Percentiles rank a stretch among this genome's conserved stretches.
Conservation (phyloP, 2,888 invertebrate genomes). For the Megaustenia siamemsis region DNA sequence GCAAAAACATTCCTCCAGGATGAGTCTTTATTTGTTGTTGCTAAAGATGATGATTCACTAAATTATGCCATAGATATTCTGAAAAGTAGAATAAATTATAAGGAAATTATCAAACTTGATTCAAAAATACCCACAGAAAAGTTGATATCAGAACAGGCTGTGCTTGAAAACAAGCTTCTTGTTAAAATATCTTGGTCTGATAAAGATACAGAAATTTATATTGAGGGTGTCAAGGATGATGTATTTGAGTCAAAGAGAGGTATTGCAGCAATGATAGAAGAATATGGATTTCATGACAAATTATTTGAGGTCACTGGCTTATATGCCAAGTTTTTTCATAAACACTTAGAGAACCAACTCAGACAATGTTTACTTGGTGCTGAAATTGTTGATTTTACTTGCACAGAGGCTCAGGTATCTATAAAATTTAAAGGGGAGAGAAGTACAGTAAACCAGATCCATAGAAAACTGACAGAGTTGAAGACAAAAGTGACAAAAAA, state of each 20-base stretch:
- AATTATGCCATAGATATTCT: neutral
- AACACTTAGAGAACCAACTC: neutral
- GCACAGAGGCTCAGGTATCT: constrained; percentile 3
- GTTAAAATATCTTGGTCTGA: constrained; percentile 31
- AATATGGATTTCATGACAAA: constrained; percentile 6
- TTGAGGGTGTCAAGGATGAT: constrained; percentile 44
- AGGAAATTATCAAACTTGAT: neutral
- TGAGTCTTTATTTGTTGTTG: neutral
- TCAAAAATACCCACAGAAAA: constrained; percentile 6
- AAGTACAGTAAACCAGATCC: neutral
- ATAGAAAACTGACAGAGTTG: neutral
- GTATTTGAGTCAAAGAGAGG: neutral
- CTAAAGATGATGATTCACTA: neutral
- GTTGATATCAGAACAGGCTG: neutral
- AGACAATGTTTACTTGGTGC: neutral
- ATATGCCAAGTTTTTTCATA: neutral
- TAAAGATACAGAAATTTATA: neutral
- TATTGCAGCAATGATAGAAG: neutral
- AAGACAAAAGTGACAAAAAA: neutral
- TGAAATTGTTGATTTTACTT: neutral
- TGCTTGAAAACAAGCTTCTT: constrained; percentile 13
- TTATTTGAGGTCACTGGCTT: neutral
- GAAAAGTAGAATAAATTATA: neutral
- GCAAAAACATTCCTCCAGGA: neutral
- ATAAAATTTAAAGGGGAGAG: constrained; percentile 18